A percentile compares a stretch with the other conserved stretches of the same genome.
Conservation (phyloP, 2,888 invertebrate genomes). For the Drosophila monieri region DNA sequence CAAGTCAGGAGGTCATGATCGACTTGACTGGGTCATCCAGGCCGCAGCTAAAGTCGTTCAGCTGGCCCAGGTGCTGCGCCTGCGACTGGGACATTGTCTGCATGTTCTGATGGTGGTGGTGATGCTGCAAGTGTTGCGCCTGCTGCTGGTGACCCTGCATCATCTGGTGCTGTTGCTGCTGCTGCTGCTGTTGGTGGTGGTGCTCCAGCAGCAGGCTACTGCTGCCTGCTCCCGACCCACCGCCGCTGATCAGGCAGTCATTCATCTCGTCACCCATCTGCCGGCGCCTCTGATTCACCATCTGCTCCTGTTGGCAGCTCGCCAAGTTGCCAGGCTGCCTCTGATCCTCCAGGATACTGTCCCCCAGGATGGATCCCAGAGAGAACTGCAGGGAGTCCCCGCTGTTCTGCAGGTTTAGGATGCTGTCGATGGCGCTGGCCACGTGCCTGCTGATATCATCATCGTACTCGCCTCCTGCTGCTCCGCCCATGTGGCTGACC, state of each 20-base stretch:
- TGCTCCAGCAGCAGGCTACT: slow-evolving; percentile 70
- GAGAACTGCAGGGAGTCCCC: slow-evolving; percentile 84
- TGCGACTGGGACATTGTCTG: slow-evolving; percentile 56
- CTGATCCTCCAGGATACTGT: slow-evolving; percentile 82
- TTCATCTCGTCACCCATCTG: slow-evolving; percentile 81
- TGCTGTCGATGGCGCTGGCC: slow-evolving; percentile 92
- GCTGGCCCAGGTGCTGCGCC: slow-evolving; percentile 67
- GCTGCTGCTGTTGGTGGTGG: slow-evolving; percentile 55
- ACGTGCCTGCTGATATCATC: slow-evolving; percentile 91
- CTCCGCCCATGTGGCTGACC: slow-evolving; percentile 64
- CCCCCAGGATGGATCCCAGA: slow-evolving; percentile 83
- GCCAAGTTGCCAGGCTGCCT: slow-evolving; percentile 66
- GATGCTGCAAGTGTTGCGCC: slow-evolving; percentile 49
- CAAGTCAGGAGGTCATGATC: slow-evolving; percentile 85
- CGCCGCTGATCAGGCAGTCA: slow-evolving; percentile 82
- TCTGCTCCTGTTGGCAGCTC: slow-evolving; percentile 71
- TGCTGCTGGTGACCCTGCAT: slow-evolving; percentile 59
- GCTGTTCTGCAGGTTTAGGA: slow-evolving; percentile 88
- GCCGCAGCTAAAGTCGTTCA: slow-evolving; percentile 83
- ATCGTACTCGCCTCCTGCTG: slow-evolving; percentile 83
- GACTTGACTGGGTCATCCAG: slow-evolving; percentile 86
- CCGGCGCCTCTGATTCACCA: slow-evolving; percentile 55
- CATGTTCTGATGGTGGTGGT: slow-evolving; percentile 67
- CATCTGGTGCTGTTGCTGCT: slow-evolving; percentile 51
- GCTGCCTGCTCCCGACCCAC: slow-evolving; percentile 62